A percentile compares a stretch with the other conserved stretches of the same genome.
phyloP scores from a whole-genome alignment of 2,113 vertebrate genomes.

The Nymphicus hollandicus region DNA sequence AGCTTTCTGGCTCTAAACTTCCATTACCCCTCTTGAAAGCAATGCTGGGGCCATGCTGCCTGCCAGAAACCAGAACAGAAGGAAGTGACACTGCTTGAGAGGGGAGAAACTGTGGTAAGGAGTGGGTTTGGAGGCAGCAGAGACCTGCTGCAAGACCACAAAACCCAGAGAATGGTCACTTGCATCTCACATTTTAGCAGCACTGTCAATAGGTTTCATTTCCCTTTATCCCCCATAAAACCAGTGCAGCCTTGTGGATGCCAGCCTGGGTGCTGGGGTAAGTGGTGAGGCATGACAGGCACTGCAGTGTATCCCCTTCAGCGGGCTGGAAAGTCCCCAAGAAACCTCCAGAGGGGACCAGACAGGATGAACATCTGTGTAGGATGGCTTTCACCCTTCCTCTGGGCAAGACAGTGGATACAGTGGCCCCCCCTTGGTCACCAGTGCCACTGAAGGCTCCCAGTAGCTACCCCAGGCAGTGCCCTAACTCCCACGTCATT shows the following conservation, averaged over 20 bases:
- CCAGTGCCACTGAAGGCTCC: neutral
- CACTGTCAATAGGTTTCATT: neutral
- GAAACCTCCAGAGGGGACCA: neutral
- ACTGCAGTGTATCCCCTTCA: fast-evolving
- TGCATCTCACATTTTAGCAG: neutral
- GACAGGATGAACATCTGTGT: neutral
- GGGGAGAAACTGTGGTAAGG: neutral
- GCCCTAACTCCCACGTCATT: neutral
- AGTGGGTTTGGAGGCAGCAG: neutral
- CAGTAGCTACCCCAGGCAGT: neutral
- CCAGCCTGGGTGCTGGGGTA: fast-evolving
- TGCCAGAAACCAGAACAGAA: neutral
- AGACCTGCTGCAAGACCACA: neutral
- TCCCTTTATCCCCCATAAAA: neutral
- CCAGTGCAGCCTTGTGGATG: fast-evolving
- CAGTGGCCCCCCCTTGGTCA: neutral
- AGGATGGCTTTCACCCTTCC: neutral
- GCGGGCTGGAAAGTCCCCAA: neutral
- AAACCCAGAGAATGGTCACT: slow-evolving; percentile 7
- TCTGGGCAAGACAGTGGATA: neutral
- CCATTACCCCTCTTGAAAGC: neutral
- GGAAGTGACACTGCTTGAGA: neutral
- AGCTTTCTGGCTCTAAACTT: neutral
- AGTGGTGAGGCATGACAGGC: neutral
- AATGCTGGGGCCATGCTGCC: fast-evolving